These are phyloP conservation scores for Bellardia bayeri DNA, from an alignment of 2,888 invertebrate species.

Conservation along the genomic window DNA sequence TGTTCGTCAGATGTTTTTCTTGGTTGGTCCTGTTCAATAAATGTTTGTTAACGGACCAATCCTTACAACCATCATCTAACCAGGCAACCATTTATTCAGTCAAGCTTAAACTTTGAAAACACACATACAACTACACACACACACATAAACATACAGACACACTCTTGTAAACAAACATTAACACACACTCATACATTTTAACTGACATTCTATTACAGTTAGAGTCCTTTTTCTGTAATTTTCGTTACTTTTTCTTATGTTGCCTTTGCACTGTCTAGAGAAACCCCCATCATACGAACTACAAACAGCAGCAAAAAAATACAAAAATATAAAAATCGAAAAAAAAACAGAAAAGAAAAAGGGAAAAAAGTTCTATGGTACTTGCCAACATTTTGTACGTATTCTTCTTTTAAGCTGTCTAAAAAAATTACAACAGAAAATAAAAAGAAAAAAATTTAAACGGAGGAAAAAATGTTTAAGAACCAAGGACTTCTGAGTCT, in stretches of 20 bases:
- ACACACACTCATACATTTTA: conserved; percentile 37
- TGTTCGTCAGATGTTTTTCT: too few relatives aligned
- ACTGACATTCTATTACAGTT: conserved; percentile 62
- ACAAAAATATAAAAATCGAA: conserved; percentile 20
- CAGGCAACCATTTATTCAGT: conserved; percentile 68
- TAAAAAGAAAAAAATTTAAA: conserved; percentile 45
- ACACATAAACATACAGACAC: background rate
- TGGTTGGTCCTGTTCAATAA: conserved; percentile 8
- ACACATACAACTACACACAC: background rate
- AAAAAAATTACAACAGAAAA: conserved; percentile 62
- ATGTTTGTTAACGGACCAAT: conserved; percentile 17
- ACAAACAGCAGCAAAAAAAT: conserved; percentile 8
- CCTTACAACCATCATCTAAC: conserved; percentile 58
- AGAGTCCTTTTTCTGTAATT: conserved; percentile 64
- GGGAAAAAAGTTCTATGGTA: conserved; percentile 61
- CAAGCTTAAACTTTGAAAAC: conserved; percentile 57
- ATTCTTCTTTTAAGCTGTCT: conserved; percentile 65
- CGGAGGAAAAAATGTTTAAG: conserved; percentile 37
- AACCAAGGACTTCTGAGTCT: conserved; percentile 67
- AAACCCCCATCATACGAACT: conserved; percentile 50
- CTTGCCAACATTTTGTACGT: conserved; percentile 71
- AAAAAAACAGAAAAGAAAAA: background rate
- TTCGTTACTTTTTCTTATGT: conserved; percentile 65
- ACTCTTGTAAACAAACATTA: background rate
- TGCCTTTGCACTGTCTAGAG: conserved; percentile 56